These are phyloP conservation scores for Tyto alba DNA, from an alignment of 2,113 vertebrate genomes.

Conservation along the genomic window DNA sequence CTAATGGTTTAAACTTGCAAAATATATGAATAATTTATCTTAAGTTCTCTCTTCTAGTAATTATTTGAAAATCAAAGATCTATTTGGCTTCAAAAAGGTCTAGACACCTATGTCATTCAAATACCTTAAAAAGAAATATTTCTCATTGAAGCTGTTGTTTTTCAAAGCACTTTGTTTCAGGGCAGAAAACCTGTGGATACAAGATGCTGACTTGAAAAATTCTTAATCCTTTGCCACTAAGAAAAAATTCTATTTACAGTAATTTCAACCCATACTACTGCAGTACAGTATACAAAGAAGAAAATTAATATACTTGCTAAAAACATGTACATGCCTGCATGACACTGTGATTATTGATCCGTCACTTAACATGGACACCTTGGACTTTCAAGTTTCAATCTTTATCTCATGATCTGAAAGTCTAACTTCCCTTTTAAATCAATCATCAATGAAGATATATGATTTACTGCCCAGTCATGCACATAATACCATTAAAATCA, in stretches of 20 bases:
- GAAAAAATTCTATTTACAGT: neutral
- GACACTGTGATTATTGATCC: neutral
- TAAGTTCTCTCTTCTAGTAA: neutral
- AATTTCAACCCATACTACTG: neutral
- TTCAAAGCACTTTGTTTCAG: neutral
- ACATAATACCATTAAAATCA: neutral
- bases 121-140: neutral
- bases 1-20: neutral
- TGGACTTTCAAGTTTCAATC: neutral
- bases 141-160: neutral
- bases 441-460: neutral
- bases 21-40: neutral
- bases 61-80: neutral
- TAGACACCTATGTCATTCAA: neutral
- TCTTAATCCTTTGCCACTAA: neutral
- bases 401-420: neutral
- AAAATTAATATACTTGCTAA: neutral
- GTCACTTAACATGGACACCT: neutral
- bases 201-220: neutral
- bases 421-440: neutral
- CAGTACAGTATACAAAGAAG: neutral
- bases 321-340: neutral
- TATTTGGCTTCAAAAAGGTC: neutral
- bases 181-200: neutral
- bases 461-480: neutral